Evolutionary conservation across 64 coral and sea anemone species (phyloP), one percentile per base, ranked within the genome.

Genomic region (Astreopora myriophthalma): DNA sequence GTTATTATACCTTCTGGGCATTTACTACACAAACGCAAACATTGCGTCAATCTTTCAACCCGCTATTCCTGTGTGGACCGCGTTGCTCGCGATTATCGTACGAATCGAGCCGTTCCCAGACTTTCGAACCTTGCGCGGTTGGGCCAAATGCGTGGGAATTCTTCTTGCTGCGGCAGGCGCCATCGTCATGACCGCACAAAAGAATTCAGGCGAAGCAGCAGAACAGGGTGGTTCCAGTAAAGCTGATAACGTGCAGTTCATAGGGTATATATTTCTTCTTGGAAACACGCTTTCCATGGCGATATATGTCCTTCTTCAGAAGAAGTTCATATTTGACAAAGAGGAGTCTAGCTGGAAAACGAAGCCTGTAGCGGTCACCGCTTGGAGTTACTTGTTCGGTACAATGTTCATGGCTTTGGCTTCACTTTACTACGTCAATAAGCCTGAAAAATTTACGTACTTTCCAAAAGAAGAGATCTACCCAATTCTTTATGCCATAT

Each of bases 1-100:
- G 51, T 69, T 96, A 1, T 31, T 93, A 3, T 96, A 96, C 61
- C 80, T 96, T 17, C 90, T 96, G 6, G 94, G 94, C 10, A 76
- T 96, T 25, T 96, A 96, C 61, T 96, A 96, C 61, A 96, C 94
- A 1, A 96, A 75, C 84, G 94, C 94, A 23, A 96, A 96, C 55
- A 93, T 96, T 71, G 94, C 94, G 2, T 96, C 94, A 23, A 92
- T 92, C 17, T 93, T 96, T 48, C 94, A 96, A 62, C 94, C 94
- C 6, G 58, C 90, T 1, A 96, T 96, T 29, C 94, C 94, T 10
- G 94, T 96, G 3, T 96, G 94, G 94, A 96, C 94, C 13, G 86
- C 94, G 1, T 38, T 96, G 8, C 31, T 96, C 8, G 94, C 94
- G 30, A 93, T 93, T 20, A 84, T 96, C 20, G 83, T 77, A 1